Percentiles rank a stretch among this genome's conserved stretches.
Conservation (phyloP, 2,888 invertebrate species). For the Latrodectus elegans region DNA sequence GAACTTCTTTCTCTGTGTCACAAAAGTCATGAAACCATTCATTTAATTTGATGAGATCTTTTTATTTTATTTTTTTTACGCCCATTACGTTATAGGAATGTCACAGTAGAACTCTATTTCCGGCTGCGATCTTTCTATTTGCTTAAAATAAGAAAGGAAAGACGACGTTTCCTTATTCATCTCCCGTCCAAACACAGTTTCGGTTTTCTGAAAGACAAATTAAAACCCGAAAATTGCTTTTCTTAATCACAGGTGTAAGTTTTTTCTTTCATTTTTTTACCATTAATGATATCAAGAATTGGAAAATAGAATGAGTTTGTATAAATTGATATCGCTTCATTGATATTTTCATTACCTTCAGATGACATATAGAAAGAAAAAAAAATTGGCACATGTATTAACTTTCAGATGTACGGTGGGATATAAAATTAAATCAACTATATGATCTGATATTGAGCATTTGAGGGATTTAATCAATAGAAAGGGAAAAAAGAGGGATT, state of each 20-base stretch:
- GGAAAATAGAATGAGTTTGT: neutral
- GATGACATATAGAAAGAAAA: neutral
- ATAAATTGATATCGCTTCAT: neutral
- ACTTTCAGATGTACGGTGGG: too few species aligned
- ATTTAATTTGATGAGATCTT: conserved; percentile 48
- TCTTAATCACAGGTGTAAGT: conserved; percentile 35
- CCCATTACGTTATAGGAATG: neutral
- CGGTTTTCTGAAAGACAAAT: conserved; percentile 39
- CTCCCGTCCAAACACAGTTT: conserved; percentile 9
- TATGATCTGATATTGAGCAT: too few species aligned
- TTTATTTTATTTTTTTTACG: conserved; percentile 25
- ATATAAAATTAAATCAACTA: too few species aligned
- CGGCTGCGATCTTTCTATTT: conserved; percentile 21
- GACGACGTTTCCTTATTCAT: conserved; percentile 2
- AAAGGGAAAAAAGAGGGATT: too few species aligned
- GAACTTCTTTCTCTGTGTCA: conserved; percentile 1
- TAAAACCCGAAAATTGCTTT: conserved; percentile 53
- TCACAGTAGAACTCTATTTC: conserved; percentile 7
- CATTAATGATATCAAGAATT: neutral
- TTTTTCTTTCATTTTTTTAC: conserved; percentile 13
- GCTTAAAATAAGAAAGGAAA: conserved; percentile 41
- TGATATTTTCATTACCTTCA: conserved; percentile 1
- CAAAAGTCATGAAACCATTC: conserved; percentile 23
- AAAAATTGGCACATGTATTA: neutral
- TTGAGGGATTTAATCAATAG: too few species aligned